These are phyloP conservation scores for Argyresthia albistria DNA, from an alignment of 2,888 invertebrate genomes.

Conservation along the genomic window DNA sequence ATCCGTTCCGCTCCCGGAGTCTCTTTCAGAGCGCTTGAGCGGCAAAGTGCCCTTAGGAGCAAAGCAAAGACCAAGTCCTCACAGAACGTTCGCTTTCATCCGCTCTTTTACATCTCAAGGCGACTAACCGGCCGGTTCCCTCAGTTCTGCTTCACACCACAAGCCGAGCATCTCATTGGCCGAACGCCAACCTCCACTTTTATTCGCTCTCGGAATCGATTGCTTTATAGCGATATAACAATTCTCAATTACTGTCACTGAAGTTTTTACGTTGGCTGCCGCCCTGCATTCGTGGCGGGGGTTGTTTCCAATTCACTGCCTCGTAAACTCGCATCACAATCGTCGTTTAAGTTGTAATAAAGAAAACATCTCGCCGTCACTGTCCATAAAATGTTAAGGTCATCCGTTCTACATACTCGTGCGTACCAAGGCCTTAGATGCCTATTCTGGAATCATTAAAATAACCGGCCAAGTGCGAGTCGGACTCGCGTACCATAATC, in stretches of 20 bases:
- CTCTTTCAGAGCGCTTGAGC: conserved; percentile 40
- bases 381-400: conserved; percentile 15
- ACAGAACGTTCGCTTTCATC: conserved; percentile 47
- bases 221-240: conserved; percentile 55
- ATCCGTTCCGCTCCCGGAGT: conserved; percentile 20
- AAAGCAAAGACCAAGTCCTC: conserved; percentile 51
- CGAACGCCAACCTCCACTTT: conserved; percentile 50
- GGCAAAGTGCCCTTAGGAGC: conserved; percentile 44
- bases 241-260: conserved; percentile 49
- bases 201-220: conserved; percentile 55
- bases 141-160: conserved; percentile 22
- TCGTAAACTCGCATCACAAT: conserved; percentile 33
- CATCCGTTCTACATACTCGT: neutral
- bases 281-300: conserved; percentile 37
- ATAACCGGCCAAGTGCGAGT: too few species aligned
- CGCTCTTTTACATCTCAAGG: conserved; percentile 49
- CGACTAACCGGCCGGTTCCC: conserved; percentile 42
- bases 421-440: too few species aligned
- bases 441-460: too few species aligned
- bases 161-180: conserved; percentile 50
- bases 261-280: conserved; percentile 34
- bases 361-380: conserved; percentile 19
- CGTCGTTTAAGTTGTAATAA: conserved; percentile 23
- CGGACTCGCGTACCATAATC: too few species aligned
- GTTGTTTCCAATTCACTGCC: conserved; percentile 46